Evolutionary conservation across 1,140 invertebrate species (phyloP), one percentile per base, ranked within the genome.

Genomic region (Procambarus virginalis): DNA sequence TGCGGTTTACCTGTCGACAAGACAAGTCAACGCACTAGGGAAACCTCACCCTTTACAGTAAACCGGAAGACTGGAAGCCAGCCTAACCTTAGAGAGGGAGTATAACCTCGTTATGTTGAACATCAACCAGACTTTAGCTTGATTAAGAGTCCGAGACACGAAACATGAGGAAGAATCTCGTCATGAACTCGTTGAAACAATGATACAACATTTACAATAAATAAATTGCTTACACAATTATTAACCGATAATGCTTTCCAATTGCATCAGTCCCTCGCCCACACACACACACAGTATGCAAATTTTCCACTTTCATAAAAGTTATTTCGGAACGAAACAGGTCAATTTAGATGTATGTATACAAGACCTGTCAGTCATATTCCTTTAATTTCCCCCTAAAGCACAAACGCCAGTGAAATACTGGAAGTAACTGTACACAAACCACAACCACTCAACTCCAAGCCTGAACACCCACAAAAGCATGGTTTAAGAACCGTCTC

Each of bases 241-340:
- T 55, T 55, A 8, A 55, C 12, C 1, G 51, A n/a, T 55, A 55
- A 9, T 12, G 51, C 51, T 12, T 55, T 55, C 34, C 51, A 5
- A 73, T 34, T 73, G 68, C 68, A 73, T 73, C 34, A 73, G 20
- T 73, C 68, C 34, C 68, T 34, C 68, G 68, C 68, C 68, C 68
- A 73, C 68, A 73, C 1, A 0, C 22, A 73, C 34, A n/a, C n/a
- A n/a, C 34, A 34, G 34, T n/a, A n/a, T 34, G 34, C 34, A 34
- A 34, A 34, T 34, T 20, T 73, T 9, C n/a, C 68, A 10, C 22
- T 73, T 73, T 73, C 5, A n/a, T 73, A 14, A 73, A 22, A 0
- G 0, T 34, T 34, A 55, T 9, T 9, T 55, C 12, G 51, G 51
- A 55, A 55, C 8, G 8, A 55, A 3, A 55, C 34, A 2, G 4